Conservation (phyloP, 2,888 invertebrate species). For the Heliconius ethilla region DNA sequence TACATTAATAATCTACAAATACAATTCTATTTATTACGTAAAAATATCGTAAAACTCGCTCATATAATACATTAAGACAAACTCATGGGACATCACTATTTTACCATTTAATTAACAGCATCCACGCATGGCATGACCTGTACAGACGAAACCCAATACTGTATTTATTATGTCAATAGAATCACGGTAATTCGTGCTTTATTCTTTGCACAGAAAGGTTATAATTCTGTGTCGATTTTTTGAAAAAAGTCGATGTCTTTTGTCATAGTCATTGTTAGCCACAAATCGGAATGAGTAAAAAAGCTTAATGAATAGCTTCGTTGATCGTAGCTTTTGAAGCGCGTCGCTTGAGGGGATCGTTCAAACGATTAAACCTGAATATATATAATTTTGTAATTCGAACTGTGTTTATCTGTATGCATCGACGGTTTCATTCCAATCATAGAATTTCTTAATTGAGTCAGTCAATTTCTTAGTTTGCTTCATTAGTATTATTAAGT, state of each 20-base stretch:
- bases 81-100: constrained; percentile 19
- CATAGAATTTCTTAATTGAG: constrained; percentile 24
- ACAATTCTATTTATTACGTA: background rate
- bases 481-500: background rate
- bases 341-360: constrained; percentile 54
- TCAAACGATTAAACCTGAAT: constrained; percentile 48
- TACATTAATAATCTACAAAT: constrained; percentile 4
- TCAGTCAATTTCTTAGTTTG: background rate
- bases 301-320: constrained; percentile 62
- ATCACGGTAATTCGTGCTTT: constrained; percentile 14
- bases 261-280: constrained; percentile 32
- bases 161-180: background rate
- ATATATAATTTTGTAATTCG: constrained; percentile 47
- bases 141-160: constrained; percentile 3
- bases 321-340: constrained; percentile 50
- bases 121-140: constrained; percentile 36
- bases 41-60: constrained; percentile 4
- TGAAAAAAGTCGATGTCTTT: background rate
- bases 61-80: constrained; percentile 21
- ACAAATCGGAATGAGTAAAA: constrained; percentile 55
- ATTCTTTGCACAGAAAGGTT: background rate
- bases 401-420: constrained; percentile 36
- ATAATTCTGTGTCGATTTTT: constrained; percentile 5
- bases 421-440: constrained; percentile 35
- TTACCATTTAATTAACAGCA: constrained; percentile 42